These are phyloP conservation scores for Isichthys henryi DNA, from an alignment of 2,113 vertebrate species.

Conservation along the genomic window DNA sequence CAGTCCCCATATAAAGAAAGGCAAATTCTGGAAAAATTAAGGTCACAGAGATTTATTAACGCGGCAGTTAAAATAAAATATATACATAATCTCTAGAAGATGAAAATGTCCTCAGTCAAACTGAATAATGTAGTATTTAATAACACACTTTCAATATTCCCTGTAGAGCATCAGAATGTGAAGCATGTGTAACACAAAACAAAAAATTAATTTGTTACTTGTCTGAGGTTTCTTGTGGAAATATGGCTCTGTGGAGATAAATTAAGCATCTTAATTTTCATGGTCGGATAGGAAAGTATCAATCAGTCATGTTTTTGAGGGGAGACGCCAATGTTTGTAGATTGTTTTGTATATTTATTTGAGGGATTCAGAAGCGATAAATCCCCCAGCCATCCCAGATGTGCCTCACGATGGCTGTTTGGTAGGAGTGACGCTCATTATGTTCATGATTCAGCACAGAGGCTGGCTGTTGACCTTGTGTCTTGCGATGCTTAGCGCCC, in stretches of 20 bases:
- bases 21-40: not conserved
- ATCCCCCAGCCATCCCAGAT: not conserved
- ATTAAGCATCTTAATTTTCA: not conserved
- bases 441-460: not conserved
- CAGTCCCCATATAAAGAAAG: not conserved
- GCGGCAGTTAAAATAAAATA: not conserved
- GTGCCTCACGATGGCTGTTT: not conserved
- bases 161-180: not conserved
- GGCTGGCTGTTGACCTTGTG: not conserved
- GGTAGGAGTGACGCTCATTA: not conserved
- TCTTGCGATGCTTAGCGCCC: not conserved
- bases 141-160: not conserved
- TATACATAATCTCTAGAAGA: not conserved
- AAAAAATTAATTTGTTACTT: constrained; percentile 4
- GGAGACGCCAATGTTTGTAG: not conserved
- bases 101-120: not conserved
- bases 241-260: not conserved
- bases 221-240: not conserved
- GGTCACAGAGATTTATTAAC: not conserved
- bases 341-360: not conserved
- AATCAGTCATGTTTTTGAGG: not conserved
- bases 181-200: not conserved
- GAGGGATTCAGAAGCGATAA: not conserved
- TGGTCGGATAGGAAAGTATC: not conserved
- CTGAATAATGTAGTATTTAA: not conserved